Percentiles rank a stretch among this genome's conserved stretches.
These are phyloP conservation scores for Vespertilio murinus DNA, from an alignment of 2,797 vertebrate genomes.

Conservation along the genomic window DNA sequence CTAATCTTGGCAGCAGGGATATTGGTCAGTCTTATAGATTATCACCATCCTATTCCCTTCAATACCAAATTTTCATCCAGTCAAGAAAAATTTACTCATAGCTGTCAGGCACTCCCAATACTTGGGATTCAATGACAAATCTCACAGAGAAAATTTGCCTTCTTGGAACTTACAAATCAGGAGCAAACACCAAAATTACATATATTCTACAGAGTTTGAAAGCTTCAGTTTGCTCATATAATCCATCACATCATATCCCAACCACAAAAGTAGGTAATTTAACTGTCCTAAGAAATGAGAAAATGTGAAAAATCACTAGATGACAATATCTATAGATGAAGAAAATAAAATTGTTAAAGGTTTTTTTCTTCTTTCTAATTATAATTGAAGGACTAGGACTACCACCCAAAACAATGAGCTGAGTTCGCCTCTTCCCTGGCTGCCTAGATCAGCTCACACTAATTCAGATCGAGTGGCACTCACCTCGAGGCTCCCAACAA, in stretches of 20 bases:
- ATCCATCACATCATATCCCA: background rate
- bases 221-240: background rate
- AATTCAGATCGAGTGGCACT: background rate
- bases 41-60: background rate
- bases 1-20: background rate
- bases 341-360: background rate
- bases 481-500: background rate
- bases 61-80: background rate
- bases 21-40: background rate
- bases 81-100: background rate
- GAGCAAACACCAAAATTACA: background rate
- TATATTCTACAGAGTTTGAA: constrained; percentile 1
- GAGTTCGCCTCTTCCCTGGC: background rate
- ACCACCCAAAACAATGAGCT: background rate
- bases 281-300: background rate
- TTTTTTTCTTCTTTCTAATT: background rate
- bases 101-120: background rate
- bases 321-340: background rate
- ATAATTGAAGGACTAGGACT: background rate
- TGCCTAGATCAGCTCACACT: background rate
- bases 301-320: background rate
- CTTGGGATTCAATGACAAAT: background rate
- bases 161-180: constrained; percentile 22
- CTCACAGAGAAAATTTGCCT: background rate
- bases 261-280: background rate